phyloP scores from a whole-genome alignment of 2,888 invertebrate species.

The Scaptomyza reducta region DNA sequence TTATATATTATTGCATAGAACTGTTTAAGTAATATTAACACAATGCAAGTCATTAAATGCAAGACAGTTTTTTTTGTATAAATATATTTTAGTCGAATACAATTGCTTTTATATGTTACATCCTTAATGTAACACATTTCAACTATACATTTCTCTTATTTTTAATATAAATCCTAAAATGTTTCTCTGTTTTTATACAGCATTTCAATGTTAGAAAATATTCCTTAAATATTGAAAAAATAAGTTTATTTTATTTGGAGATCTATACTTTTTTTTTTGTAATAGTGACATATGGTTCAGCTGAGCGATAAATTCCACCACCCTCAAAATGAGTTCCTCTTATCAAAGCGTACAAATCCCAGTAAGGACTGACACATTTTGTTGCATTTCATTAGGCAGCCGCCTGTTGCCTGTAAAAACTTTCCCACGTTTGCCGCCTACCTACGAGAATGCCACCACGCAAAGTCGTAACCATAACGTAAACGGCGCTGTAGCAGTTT shows the following conservation, averaged over 20 bases:
- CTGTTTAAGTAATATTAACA: too few relatives aligned
- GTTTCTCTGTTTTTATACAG: too few relatives aligned
- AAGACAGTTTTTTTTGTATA: too few relatives aligned
- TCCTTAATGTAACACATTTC: too few relatives aligned
- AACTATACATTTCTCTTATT: too few relatives aligned
- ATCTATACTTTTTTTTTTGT: not conserved
- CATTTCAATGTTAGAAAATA: not conserved
- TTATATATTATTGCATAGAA: too few relatives aligned
- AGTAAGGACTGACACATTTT: conserved; percentile 45
- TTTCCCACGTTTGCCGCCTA: conserved; percentile 71
- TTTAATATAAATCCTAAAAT: too few relatives aligned
- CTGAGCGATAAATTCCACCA: conserved; percentile 37
- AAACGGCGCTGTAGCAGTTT: conserved; percentile 25
- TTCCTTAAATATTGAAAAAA: not conserved
- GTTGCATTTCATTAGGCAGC: conserved; percentile 74
- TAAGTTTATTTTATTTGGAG: not conserved
- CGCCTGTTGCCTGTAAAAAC: conserved; percentile 54
- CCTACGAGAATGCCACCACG: conserved; percentile 52
- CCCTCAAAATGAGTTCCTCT: conserved; percentile 28
- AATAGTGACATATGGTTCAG: conserved; percentile 7
- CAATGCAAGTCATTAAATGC: too few relatives aligned
- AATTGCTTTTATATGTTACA: too few relatives aligned
- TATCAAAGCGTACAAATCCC: conserved; percentile 51
- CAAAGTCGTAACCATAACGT: conserved; percentile 36
- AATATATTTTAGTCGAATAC: too few relatives aligned